A percentile compares a stretch with the other conserved stretches of the same genome.
These are phyloP conservation scores for Phocides pigmalion DNA, from an alignment of 1,140 invertebrate species.

Conservation along the genomic window DNA sequence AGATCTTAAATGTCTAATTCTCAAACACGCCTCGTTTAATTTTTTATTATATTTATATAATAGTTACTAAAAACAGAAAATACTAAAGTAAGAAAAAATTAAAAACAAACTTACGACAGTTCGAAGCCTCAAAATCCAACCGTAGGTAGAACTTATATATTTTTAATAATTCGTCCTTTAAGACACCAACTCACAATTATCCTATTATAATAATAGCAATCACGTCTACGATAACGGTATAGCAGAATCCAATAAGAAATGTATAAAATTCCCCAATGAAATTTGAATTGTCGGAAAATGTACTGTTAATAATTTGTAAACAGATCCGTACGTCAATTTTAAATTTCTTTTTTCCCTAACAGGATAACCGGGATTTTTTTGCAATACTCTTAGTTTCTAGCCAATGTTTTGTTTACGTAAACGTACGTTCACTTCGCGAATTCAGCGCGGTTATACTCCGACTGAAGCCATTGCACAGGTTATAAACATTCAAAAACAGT, in stretches of 20 bases:
- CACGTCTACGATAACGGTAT: too few species aligned
- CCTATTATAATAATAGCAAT: neutral
- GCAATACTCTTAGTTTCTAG: neutral
- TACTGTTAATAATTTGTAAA: neutral
- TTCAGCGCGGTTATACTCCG: neutral
- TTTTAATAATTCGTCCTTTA: neutral
- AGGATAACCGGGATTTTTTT: neutral
- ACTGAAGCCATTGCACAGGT: neutral
- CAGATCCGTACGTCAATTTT: neutral
- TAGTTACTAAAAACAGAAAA: too few species aligned
- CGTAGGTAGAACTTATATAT: neutral
- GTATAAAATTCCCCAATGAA: neutral
- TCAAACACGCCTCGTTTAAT: too few species aligned
- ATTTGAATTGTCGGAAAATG: neutral
- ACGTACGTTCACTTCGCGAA: constrained; percentile 4
- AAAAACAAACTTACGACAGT: constrained; percentile 2
- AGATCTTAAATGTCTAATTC: too few species aligned
- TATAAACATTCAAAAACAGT: neutral
- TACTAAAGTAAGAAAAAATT: too few species aligned
- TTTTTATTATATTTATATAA: too few species aligned
- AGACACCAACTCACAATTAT: neutral
- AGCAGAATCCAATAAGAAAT: neutral
- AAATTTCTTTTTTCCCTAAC: neutral
- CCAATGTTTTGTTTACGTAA: constrained; percentile 15
- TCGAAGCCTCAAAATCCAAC: neutral